Evolutionary conservation across 2,113 vertebrate genomes (phyloP).

Genomic region (Erpornis zantholeuca): DNA sequence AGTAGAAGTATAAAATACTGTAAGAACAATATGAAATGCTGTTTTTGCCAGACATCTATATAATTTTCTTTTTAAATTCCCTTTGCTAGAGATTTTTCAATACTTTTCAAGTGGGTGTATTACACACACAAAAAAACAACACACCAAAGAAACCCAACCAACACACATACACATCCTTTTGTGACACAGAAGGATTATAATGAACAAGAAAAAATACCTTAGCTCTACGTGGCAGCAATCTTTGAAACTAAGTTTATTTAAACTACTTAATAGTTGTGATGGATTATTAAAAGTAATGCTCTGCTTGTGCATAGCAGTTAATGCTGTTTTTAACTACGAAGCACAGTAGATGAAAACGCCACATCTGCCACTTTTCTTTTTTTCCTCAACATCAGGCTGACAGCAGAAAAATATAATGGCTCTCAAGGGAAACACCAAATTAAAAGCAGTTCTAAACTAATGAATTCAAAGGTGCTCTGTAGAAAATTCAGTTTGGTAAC

Average conservation of each 20-base stretch:
- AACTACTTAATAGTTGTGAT: slow-evolving; percentile 71
- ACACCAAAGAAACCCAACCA: neutral
- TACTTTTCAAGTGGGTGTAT: slow-evolving; percentile 28
- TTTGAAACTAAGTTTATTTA: slow-evolving; percentile 73
- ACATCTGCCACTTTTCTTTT: slow-evolving; percentile 83
- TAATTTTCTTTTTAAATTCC: slow-evolving; percentile 3
- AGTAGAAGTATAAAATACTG: slow-evolving; percentile 57
- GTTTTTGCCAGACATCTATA: slow-evolving; percentile 28
- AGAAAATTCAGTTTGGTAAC: slow-evolving; percentile 73
- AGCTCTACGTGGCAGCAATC: slow-evolving; percentile 31
- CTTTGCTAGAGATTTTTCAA: slow-evolving; percentile 45
- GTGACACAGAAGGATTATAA: slow-evolving; percentile 40
- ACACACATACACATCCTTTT: slow-evolving; percentile 27
- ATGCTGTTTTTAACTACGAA: slow-evolving; percentile 71
- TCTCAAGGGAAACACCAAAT: slow-evolving; percentile 88
- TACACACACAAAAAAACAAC: neutral
- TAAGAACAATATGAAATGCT: slow-evolving; percentile 65
- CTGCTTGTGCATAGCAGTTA: slow-evolving; percentile 62
- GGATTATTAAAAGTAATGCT: slow-evolving; percentile 64
- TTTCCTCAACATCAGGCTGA: slow-evolving; percentile 81
- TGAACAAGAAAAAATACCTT: slow-evolving; percentile 51
- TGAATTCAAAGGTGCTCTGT: slow-evolving; percentile 86
- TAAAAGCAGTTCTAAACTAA: slow-evolving; percentile 88
- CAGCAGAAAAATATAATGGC: slow-evolving; percentile 87
- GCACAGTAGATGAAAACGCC: slow-evolving; percentile 74